phyloP scores from a whole-genome alignment of 2,797 vertebrate genomes.

The Hemitrygon akajei region DNA sequence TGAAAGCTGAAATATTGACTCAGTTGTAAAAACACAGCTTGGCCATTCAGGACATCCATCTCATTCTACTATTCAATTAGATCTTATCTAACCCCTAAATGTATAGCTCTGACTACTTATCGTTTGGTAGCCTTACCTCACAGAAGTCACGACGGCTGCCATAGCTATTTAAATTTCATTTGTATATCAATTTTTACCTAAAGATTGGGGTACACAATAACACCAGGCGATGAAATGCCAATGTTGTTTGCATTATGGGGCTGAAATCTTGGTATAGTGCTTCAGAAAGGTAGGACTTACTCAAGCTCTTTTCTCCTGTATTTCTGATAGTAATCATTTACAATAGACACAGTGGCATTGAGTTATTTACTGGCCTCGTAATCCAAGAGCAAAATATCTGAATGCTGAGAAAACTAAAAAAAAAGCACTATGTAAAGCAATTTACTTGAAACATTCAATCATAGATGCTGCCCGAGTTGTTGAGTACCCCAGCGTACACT shows the following conservation, averaged over 20 bases:
- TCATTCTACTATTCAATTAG: neutral
- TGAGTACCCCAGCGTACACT: too few relatives aligned
- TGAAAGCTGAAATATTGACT: neutral
- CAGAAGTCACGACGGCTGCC: neutral
- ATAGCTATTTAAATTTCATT: neutral
- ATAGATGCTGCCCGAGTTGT: too few relatives aligned
- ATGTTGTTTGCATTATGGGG: neutral
- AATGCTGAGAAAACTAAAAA: too few relatives aligned
- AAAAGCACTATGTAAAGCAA: too few relatives aligned
- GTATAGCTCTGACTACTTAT: too few relatives aligned
- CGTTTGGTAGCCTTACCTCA: neutral
- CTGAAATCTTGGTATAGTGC: neutral
- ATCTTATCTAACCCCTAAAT: too few relatives aligned
- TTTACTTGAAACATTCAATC: too few relatives aligned
- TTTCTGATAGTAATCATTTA: neutral
- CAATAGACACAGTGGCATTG: neutral
- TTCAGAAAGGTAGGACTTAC: neutral
- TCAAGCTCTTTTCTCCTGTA: neutral
- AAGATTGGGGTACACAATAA: neutral
- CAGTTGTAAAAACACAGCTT: neutral
- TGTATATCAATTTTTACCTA: neutral
- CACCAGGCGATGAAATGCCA: neutral
- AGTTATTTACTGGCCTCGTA: neutral
- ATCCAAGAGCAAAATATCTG: too few relatives aligned
- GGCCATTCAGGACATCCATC: neutral